Percentiles rank a stretch among this genome's conserved stretches.
Conservation (phyloP, 1,140 invertebrate species). For the Lordiphosa stackelbergi region DNA sequence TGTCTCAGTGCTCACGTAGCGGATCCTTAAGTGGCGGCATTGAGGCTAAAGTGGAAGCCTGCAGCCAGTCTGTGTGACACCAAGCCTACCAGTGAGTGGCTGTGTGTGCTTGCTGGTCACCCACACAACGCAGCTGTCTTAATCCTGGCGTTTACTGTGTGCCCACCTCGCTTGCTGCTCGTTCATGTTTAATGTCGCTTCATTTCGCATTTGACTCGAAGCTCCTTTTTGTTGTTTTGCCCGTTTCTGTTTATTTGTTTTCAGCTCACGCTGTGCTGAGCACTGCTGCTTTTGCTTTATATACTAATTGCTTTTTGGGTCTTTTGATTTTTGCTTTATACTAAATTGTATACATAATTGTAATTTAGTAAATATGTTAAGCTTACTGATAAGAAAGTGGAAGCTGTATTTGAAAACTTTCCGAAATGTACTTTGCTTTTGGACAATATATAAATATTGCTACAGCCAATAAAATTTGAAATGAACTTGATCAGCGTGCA, state of each 20-base stretch:
- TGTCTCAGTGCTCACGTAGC: conserved; percentile 57
- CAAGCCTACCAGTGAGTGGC: conserved; percentile 2
- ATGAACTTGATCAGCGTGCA: too few species aligned
- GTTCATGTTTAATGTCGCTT: conserved; percentile 48
- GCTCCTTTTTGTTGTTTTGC: conserved; percentile 42
- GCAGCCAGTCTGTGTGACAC: background rate
- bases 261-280: conserved; percentile 19
- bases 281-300: conserved; percentile 28
- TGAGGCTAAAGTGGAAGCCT: conserved; percentile 32
- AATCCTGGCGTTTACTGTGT: conserved; percentile 45
- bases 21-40: conserved; percentile 61
- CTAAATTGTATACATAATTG: background rate
- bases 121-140: conserved; percentile 23
- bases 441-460: too few species aligned
- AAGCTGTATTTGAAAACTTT: too few species aligned
- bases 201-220: conserved; percentile 39
- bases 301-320: conserved; percentile 50
- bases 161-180: conserved; percentile 5
- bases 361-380: background rate
- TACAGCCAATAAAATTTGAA: too few species aligned
- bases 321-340: conserved; percentile 22
- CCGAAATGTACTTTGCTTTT: too few species aligned
- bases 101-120: conserved; percentile 12
- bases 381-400: too few species aligned
- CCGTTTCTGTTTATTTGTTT: conserved; percentile 23